phyloP scores from a whole-genome alignment of 2,113 vertebrate species.

The Podarcis muralis region DNA sequence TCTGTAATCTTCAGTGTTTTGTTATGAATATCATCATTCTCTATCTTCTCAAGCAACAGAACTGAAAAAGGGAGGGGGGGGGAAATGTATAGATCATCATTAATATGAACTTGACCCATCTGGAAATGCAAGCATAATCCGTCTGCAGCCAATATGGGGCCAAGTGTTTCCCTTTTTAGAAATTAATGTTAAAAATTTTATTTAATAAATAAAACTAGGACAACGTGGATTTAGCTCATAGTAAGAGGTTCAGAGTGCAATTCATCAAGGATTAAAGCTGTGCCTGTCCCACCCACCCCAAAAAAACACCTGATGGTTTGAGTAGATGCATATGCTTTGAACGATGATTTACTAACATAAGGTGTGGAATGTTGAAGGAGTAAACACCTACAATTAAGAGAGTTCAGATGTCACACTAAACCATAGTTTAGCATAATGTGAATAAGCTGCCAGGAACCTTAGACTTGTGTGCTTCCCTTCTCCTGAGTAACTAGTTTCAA shows the following conservation, averaged over 20 bases:
- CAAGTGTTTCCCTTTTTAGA: not conserved
- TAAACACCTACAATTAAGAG: not conserved
- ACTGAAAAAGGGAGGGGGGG: constrained; percentile 71
- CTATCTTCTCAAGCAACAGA: constrained; percentile 92
- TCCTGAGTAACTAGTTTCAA: not conserved
- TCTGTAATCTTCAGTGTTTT: constrained; percentile 97
- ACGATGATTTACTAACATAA: not conserved
- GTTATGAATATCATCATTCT: constrained; percentile 88
- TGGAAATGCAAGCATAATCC: not conserved
- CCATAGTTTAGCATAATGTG: no score
- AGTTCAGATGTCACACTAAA: not conserved
- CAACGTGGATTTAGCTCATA: not conserved
- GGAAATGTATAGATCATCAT: constrained; percentile 5
- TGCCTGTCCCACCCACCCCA: not conserved
- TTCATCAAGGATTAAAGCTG: not conserved
- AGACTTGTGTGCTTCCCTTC: no score
- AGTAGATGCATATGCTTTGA: not conserved
- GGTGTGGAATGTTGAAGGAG: not conserved
- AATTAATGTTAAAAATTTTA: not conserved
- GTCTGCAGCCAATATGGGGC: not conserved
- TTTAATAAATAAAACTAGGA: not conserved
- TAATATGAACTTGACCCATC: not conserved
- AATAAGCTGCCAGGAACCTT: not conserved
- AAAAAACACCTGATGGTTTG: not conserved
- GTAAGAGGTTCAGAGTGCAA: not conserved